Evolutionary conservation across 2,888 invertebrate genomes (phyloP), one percentile per base, ranked within the genome.

Genomic region (Meteorus cinctellus): DNA sequence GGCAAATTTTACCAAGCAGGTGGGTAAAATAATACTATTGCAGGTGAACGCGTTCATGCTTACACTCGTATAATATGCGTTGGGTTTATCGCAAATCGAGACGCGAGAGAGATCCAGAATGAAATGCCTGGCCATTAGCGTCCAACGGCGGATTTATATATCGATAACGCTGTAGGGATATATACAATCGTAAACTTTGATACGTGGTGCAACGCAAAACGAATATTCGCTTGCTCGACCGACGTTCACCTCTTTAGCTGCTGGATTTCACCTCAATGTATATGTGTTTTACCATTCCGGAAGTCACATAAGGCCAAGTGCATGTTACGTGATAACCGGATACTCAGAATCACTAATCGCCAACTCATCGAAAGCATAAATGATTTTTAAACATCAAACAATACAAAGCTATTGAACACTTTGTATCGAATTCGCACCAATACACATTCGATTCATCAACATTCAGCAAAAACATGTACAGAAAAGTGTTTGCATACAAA

Each of bases 241-340:
- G 24, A 31, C 48, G 31, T 68, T 12, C 29, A 16, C 27, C 24
- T 27, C 24, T 6, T 14, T 45, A 24, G 73, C 51, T 70, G 74
- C 51, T 51, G 69, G 51, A 31, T 74, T 63, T 31, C 36, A 75
- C 41, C 34, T 66, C 4, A 65, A 45, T 79, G 80, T 82, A 81
- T 79, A 78, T 79, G 77, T 81, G 80, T 81, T 83, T 81, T 83
- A 81, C 78, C 81, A 81, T 80, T 81, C 83, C 82, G 83, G 84
- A 84, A 83, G 83, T 76, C 65, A 41, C 68, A 63, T n/a, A 19
- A 34, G n/a, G 4, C 34, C 65, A 65, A 12, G 41, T 8, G 31
- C 34, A 65, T 65, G 24, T 65, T 36, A 16, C 6, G 14, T 29
- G 62, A 62, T 62, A 62, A 29, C 16, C 31, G 16, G 19, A 68